These are phyloP conservation scores for Pollicipes pollicipes DNA, from an alignment of 1,140 invertebrate species.

Conservation along the genomic window DNA sequence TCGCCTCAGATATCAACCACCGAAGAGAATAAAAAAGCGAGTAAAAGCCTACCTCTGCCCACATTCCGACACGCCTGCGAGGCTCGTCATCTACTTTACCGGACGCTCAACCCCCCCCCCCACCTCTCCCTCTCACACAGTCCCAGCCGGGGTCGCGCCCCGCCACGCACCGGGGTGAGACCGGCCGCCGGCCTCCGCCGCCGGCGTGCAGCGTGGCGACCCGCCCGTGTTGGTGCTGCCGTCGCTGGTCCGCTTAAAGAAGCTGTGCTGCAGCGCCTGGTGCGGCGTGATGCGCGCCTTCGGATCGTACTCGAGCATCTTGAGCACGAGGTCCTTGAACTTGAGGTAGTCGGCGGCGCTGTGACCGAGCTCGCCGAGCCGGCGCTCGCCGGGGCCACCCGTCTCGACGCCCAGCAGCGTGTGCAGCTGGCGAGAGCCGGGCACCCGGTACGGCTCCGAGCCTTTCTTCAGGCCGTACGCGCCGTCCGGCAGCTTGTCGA, in stretches of 20 bases:
- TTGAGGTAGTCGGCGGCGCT: slow-evolving; percentile 92
- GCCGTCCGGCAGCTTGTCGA: slow-evolving; percentile 80
- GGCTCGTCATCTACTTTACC: too few relatives aligned
- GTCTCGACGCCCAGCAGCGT: slow-evolving; percentile 59
- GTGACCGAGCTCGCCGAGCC: slow-evolving; percentile 85
- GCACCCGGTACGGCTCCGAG: slow-evolving; percentile 50
- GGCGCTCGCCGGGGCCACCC: slow-evolving; percentile 78
- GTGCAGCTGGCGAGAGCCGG: slow-evolving; percentile 30
- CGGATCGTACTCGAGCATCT: slow-evolving; percentile 97
- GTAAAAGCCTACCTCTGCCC: too few relatives aligned
- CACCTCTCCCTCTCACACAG: too few relatives aligned
- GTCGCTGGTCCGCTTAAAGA: slow-evolving; percentile 56
- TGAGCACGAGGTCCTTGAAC: slow-evolving; percentile 94
- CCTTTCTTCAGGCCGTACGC: slow-evolving; percentile 74
- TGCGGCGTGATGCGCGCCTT: slow-evolving; percentile 92
- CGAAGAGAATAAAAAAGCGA: too few relatives aligned
- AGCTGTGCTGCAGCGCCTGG: slow-evolving; percentile 92
- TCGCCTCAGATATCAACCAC: too few relatives aligned
- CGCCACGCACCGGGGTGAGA: too few relatives aligned
- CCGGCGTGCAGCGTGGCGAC: too few relatives aligned
- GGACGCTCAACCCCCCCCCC: too few relatives aligned
- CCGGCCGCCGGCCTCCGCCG: background rate
- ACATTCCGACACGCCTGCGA: too few relatives aligned
- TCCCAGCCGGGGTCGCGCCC: too few relatives aligned
- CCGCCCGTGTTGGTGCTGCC: background rate